Conservation (phyloP, 30 jellyfish, hydroid and myxozoan genomes). For the Aurelia sp. region DNA sequence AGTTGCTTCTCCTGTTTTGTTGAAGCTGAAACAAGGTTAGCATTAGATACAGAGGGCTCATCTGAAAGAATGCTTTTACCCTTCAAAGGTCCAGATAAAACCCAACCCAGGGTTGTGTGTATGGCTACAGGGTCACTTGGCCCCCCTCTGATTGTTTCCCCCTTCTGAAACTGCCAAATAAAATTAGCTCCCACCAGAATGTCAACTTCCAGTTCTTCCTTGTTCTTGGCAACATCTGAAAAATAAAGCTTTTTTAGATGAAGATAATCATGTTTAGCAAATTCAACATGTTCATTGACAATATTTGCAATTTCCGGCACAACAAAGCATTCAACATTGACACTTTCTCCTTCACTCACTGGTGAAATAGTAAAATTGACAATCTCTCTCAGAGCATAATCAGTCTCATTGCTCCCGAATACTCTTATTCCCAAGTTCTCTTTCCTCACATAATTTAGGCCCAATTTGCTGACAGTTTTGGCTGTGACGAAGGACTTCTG, state of each 20-base stretch:
- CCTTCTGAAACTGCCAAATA: slow-evolving; percentile 16
- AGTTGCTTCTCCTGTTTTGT: too few relatives aligned
- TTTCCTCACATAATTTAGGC: slow-evolving; percentile 4
- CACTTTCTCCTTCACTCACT: neutral
- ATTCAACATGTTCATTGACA: slow-evolving; percentile 31
- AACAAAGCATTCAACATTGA: slow-evolving; percentile 1
- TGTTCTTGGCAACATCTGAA: too few relatives aligned
- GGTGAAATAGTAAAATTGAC: neutral
- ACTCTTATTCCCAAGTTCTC: slow-evolving; percentile 40
- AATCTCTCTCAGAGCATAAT: neutral
- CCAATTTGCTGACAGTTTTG: neutral
- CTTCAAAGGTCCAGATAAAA: neutral
- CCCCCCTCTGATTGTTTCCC: slow-evolving; percentile 32
- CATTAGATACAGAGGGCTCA: neutral
- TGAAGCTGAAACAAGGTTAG: too few relatives aligned
- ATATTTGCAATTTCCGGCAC: slow-evolving; percentile 12
- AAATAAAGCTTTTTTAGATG: slow-evolving; percentile 3
- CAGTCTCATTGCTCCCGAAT: slow-evolving; percentile 13
- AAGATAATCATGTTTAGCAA: slow-evolving; percentile 4
- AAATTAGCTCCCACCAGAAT: slow-evolving; percentile 7
- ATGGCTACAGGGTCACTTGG: slow-evolving; percentile 45
- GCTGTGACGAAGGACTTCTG: slow-evolving; percentile 28
- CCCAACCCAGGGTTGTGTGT: slow-evolving; percentile 39
- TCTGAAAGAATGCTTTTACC: slow-evolving; percentile 15
- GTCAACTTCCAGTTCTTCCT: slow-evolving; percentile 2